These are phyloP conservation scores for Rhyzopertha dominica DNA, from an alignment of 1,140 invertebrate species.

Conservation along the genomic window DNA sequence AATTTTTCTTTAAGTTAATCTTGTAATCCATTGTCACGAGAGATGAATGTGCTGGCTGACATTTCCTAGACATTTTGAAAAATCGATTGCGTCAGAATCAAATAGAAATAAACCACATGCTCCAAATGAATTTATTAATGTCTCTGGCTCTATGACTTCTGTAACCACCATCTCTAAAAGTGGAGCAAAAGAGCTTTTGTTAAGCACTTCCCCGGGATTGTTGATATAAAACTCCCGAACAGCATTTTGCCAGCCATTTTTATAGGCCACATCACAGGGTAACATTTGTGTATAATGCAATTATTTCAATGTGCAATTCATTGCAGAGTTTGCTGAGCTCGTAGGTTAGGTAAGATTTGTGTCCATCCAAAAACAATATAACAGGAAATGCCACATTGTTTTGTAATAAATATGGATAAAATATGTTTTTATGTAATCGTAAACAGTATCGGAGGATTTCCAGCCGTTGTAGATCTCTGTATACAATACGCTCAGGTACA, in stretches of 20 bases:
- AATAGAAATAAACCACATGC: no score
- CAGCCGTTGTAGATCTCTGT: no score
- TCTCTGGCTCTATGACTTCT: no score
- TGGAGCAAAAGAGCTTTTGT: conserved; percentile 9
- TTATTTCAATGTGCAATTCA: conserved; percentile 30
- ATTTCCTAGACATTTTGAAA: no score
- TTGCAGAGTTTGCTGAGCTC: conserved; percentile 29
- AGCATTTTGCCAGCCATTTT: conserved; percentile 16
- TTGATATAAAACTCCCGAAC: conserved; percentile 1
- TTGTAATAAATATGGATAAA: conserved; percentile 30
- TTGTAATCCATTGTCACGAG: no score
- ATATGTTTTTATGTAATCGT: conserved; percentile 37
- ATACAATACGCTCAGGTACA: no score
- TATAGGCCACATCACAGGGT: conserved; percentile 27
- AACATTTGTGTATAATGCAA: conserved; percentile 36
- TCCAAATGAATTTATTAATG: no score
- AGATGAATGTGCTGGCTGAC: no score
- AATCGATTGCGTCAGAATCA: no score
- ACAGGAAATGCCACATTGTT: conserved; percentile 30
- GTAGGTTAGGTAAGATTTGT: conserved; percentile 33
- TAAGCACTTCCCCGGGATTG: conserved; percentile 9
- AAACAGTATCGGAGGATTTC: no score
- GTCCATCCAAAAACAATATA: conserved; percentile 36
- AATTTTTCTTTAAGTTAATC: no score
- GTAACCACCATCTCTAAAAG: conserved; percentile 13